A percentile compares a stretch with the other conserved stretches of the same genome.
phyloP scores from a whole-genome alignment of 2,113 vertebrate genomes.

The Campylomormyrus tamandua region DNA sequence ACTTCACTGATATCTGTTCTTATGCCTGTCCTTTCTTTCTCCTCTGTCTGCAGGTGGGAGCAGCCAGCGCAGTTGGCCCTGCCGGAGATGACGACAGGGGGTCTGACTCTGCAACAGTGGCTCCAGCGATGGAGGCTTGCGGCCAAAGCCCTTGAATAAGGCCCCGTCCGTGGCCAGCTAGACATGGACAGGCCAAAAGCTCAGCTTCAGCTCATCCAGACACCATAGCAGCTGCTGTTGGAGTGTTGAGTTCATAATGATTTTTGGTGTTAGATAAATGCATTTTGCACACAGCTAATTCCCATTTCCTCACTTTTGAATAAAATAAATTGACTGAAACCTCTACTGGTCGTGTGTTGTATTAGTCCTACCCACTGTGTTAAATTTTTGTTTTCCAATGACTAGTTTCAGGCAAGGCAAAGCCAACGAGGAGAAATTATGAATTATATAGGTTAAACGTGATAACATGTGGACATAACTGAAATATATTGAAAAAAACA shows the following conservation, averaged over 20 bases:
- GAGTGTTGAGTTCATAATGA: not conserved
- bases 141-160: conserved; percentile 39
- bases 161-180: not conserved
- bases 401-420: not conserved
- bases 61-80: conserved; percentile 62
- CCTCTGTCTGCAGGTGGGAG: conserved; percentile 62
- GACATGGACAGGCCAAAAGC: not conserved
- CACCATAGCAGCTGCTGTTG: not conserved
- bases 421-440: not conserved
- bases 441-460: not conserved
- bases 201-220: not conserved
- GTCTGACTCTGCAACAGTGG: conserved; percentile 65
- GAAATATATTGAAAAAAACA: not conserved
- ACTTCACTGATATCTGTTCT: not conserved
- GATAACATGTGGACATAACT: not conserved
- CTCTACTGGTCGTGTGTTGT: not conserved
- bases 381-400: not conserved
- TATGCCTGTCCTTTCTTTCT: not conserved
- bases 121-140: conserved; percentile 63
- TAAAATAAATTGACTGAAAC: not conserved
- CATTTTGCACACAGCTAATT: not conserved
- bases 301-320: not conserved
- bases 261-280: not conserved
- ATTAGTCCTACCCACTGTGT: not conserved
- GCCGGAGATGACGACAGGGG: conserved; percentile 48